Evolutionary conservation across 2,888 invertebrate species (phyloP).

Genomic region (Cheilosia impressa): DNA sequence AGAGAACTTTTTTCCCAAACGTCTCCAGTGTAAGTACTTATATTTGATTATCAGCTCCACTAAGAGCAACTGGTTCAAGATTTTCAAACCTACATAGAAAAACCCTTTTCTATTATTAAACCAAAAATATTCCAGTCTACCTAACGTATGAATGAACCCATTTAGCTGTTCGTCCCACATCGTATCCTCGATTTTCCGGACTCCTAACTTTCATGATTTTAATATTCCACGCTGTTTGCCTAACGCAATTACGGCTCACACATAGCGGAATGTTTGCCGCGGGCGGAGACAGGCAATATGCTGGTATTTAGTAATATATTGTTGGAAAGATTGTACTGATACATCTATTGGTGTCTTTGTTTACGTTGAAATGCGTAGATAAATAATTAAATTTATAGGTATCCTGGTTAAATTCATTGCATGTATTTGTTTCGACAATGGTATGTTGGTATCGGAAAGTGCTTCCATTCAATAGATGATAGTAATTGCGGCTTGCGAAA

Average conservation of each 20-base stretch:
- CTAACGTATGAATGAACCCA: conserved; percentile 1
- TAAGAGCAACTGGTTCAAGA: too few species aligned
- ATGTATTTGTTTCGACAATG: not conserved
- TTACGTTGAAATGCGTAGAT: not conserved
- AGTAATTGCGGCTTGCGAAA: conserved; percentile 15
- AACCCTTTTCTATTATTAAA: not conserved
- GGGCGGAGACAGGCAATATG: not conserved
- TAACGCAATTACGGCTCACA: not conserved
- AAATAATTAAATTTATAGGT: not conserved
- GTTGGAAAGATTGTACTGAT: too few species aligned
- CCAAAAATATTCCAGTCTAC: not conserved
- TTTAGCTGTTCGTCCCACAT: conserved; percentile 22
- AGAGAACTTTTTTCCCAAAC: too few species aligned
- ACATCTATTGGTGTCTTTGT: not conserved
- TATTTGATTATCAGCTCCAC: too few species aligned
- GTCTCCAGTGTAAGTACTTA: too few species aligned
- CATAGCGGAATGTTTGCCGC: not conserved
- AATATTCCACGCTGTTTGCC: conserved; percentile 23
- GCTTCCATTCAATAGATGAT: conserved; percentile 2
- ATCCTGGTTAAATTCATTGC: not conserved
- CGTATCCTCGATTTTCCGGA: conserved; percentile 1
- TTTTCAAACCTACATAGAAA: too few species aligned
- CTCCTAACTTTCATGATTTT: not conserved
- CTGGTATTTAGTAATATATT: not conserved
- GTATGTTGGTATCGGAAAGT: not conserved